Percentiles rank a stretch among this genome's conserved stretches.
Conservation (phyloP, 1,140 invertebrate species). For the Achatina immaculata region DNA sequence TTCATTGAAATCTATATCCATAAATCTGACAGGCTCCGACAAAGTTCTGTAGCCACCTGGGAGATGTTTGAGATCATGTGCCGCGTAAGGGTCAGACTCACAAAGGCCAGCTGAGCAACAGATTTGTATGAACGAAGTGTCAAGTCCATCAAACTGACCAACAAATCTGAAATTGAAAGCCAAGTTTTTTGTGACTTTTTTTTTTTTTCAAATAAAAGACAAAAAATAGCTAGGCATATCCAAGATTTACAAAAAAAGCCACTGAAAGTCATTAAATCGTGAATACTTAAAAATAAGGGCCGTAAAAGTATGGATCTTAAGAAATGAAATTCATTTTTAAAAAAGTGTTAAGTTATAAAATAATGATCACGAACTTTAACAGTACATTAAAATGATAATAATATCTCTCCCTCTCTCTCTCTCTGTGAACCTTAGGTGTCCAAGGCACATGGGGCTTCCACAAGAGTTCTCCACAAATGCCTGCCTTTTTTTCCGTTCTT, state of each 20-base stretch:
- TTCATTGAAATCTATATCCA: constrained; percentile 79
- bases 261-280: no score
- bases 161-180: constrained; percentile 9
- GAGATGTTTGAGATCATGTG: constrained; percentile 77
- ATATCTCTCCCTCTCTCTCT: no score
- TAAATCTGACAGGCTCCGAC: constrained; percentile 74
- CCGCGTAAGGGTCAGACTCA: constrained; percentile 75
- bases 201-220: background rate
- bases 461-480: no score
- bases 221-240: no score
- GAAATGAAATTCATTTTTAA: background rate
- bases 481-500: no score
- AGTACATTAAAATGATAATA: no score
- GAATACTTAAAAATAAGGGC: no score
- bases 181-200: background rate
- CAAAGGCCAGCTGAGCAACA: constrained; percentile 46
- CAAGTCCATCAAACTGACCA: background rate
- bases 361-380: no score
- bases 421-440: no score
- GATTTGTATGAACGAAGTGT: constrained; percentile 36
- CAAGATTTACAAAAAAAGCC: no score
- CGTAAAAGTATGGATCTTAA: no score
- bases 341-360: background rate
- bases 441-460: no score
- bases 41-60: constrained; percentile 74